These are phyloP conservation scores for Himalopsyche japonica DNA, from an alignment of 2,888 invertebrate genomes.

Conservation along the genomic window DNA sequence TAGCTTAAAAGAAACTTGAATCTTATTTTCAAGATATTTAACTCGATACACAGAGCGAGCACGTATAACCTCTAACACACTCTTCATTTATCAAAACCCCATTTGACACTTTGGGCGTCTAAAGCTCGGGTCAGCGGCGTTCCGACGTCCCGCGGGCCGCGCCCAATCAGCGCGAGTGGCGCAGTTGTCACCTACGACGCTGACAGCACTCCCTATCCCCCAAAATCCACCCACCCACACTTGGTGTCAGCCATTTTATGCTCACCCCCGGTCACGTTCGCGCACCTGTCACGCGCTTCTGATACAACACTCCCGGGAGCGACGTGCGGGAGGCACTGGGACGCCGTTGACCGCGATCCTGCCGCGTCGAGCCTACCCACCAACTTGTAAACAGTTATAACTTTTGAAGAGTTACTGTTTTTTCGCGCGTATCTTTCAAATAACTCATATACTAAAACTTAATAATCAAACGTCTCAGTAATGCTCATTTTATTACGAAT, in stretches of 20 bases:
- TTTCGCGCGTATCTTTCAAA: no score
- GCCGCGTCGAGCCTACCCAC: background rate
- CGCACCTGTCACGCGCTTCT: background rate
- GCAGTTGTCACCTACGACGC: slow-evolving; percentile 34
- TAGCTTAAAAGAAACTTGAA: no score
- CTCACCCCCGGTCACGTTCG: background rate
- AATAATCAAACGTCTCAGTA: no score
- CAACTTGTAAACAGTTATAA: background rate
- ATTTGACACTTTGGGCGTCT: slow-evolving; percentile 8
- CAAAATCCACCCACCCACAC: slow-evolving; percentile 43
- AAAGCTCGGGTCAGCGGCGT: slow-evolving; percentile 11
- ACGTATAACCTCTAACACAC: background rate
- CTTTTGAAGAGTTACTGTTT: no score
- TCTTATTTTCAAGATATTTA: background rate
- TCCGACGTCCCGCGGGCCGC: slow-evolving; percentile 8
- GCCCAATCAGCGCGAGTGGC: slow-evolving; percentile 37
- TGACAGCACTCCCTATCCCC: slow-evolving; percentile 36
- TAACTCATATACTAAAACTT: no score
- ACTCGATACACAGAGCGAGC: background rate
- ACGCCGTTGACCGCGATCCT: background rate
- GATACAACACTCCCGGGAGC: background rate
- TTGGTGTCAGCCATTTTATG: slow-evolving; percentile 14
- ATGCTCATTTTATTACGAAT: no score
- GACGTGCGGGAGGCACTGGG: background rate
- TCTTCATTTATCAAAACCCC: slow-evolving; percentile 28